Percentiles rank a stretch among this genome's conserved stretches.
phyloP scores from a whole-genome alignment of 1,140 invertebrate genomes.

The Pantala flavescens region DNA sequence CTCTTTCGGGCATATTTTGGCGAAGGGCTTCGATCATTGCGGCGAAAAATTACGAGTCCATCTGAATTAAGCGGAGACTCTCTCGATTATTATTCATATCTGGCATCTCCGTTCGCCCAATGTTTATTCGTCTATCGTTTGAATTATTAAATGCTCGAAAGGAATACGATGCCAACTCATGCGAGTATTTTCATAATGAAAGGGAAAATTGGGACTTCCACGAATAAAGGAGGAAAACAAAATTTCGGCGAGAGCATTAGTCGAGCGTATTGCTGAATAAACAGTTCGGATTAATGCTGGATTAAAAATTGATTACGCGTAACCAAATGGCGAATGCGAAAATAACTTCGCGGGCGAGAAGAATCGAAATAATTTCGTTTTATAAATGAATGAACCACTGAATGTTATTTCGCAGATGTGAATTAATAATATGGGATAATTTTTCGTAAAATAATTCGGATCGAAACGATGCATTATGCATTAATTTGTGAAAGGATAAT shows the following conservation, averaged over 20 bases:
- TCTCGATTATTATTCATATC: not conserved
- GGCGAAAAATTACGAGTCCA: not conserved
- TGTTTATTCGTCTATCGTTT: not conserved
- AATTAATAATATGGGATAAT: too few relatives aligned
- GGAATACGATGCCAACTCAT: conserved; percentile 5
- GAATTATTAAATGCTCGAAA: not conserved
- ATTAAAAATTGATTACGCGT: too few relatives aligned
- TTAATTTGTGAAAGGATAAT: too few relatives aligned
- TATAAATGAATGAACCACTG: too few relatives aligned
- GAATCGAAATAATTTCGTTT: too few relatives aligned
- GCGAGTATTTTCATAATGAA: conserved; percentile 6
- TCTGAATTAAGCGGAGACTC: not conserved
- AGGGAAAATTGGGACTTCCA: not conserved
- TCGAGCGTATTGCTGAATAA: not conserved
- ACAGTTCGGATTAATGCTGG: not conserved
- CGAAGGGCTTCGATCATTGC: not conserved
- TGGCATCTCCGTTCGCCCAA: not conserved
- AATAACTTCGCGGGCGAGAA: too few relatives aligned
- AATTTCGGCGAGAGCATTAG: not conserved
- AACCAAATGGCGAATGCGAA: too few relatives aligned
- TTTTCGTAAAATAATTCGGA: too few relatives aligned
- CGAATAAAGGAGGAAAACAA: not conserved
- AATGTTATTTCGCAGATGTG: too few relatives aligned
- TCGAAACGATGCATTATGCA: too few relatives aligned
- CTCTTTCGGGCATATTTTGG: not conserved